A percentile compares a stretch with the other conserved stretches of the same genome.
phyloP scores from a whole-genome alignment of 2,888 invertebrate genomes.

The Andrena bicolor region DNA sequence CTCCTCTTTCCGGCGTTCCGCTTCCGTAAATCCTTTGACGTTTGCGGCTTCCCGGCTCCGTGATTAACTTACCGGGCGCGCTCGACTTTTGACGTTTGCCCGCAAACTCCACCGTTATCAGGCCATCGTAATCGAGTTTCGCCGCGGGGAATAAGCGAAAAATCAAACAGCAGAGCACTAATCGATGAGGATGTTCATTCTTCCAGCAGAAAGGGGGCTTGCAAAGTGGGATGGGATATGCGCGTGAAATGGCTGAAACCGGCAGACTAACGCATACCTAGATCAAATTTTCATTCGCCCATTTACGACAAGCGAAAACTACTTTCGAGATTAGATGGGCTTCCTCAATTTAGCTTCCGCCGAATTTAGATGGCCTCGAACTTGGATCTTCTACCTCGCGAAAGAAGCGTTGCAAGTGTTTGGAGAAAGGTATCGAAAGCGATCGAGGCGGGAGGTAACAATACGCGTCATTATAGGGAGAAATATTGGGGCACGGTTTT shows the following conservation, averaged over 20 bases:
- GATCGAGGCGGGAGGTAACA: conserved; percentile 25
- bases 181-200: conserved; percentile 8
- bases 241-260: not conserved
- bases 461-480: conserved; percentile 27
- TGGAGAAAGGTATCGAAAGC: conserved; percentile 15
- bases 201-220: not conserved
- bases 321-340: not conserved
- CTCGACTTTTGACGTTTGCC: conserved; percentile 36
- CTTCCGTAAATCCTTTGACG: conserved; percentile 41
- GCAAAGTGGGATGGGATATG: not conserved
- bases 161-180: not conserved
- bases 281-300: not conserved
- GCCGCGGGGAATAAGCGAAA: conserved; percentile 23
- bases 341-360: not conserved
- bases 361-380: not conserved
- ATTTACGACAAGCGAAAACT: not conserved
- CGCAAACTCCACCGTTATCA: conserved; percentile 11
- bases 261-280: not conserved
- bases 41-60: conserved; percentile 26
- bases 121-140: conserved; percentile 17
- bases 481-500: conserved; percentile 40
- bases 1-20: conserved; percentile 30
- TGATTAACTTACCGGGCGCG: conserved; percentile 44
- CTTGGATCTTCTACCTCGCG: not conserved
- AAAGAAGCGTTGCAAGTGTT: not conserved